Conservation (phyloP, 2,888 invertebrate genomes). For the Exocentrus adspersus region DNA sequence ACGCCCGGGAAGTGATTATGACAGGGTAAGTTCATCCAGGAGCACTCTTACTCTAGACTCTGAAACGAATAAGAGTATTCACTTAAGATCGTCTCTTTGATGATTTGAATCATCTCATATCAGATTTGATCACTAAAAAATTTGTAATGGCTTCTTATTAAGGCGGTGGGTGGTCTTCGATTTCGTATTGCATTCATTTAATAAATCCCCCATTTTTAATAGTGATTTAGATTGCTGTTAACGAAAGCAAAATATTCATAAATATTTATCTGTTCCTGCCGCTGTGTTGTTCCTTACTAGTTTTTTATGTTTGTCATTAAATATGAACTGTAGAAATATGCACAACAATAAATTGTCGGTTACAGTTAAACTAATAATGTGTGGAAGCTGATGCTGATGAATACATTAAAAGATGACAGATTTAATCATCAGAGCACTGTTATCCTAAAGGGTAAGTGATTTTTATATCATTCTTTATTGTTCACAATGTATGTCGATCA, state of each 20-base stretch:
- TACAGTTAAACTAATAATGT: conserved; percentile 31
- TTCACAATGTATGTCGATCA: too few species aligned
- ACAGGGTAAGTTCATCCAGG: too few species aligned
- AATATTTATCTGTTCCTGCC: not conserved
- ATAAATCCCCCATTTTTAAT: conserved; percentile 7
- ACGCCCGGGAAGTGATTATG: too few species aligned
- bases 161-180: conserved; percentile 62
- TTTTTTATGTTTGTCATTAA: conserved; percentile 10
- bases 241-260: not conserved
- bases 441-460: conserved; percentile 20
- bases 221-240: not conserved
- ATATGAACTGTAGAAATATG: conserved; percentile 47
- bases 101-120: too few species aligned
- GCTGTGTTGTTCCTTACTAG: conserved; percentile 3
- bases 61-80: too few species aligned
- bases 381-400: conserved; percentile 38
- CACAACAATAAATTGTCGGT: conserved; percentile 45
- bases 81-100: too few species aligned
- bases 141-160: conserved; percentile 61
- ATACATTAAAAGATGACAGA: conserved; percentile 27
- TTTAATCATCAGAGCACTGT: conserved; percentile 27
- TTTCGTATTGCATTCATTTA: conserved; percentile 51
- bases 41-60: too few species aligned
- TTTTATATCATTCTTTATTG: too few species aligned
- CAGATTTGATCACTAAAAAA: too few species aligned